Percentiles rank a stretch among this genome's conserved stretches.
These are phyloP conservation scores for Ephydatia muelleri DNA, from an alignment of 37 sponge, comb jelly and placozoan genomes.

Conservation along the genomic window DNA sequence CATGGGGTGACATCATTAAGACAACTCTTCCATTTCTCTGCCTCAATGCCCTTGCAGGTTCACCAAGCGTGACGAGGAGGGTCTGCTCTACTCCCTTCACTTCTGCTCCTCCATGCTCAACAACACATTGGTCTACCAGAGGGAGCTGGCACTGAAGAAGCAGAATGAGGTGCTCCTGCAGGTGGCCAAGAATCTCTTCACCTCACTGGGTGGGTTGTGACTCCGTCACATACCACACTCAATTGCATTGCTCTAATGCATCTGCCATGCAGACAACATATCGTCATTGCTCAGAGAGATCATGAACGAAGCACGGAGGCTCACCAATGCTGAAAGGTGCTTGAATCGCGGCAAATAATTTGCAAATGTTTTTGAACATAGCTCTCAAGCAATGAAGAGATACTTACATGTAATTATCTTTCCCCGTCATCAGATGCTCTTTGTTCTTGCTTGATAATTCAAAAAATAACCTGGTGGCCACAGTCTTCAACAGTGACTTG, in stretches of 20 bases:
- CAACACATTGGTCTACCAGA: slow-evolving; percentile 81
- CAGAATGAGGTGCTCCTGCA: slow-evolving; percentile 61
- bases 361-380: too few relatives aligned
- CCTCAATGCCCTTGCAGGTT: slow-evolving; percentile 33
- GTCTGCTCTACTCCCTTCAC: slow-evolving; percentile 59
- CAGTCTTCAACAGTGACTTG: slow-evolving; percentile 71
- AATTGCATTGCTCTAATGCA: slow-evolving; percentile 14
- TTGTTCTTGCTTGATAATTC: slow-evolving; percentile 73
- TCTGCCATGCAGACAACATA: slow-evolving; percentile 45
- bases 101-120: slow-evolving; percentile 74
- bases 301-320: slow-evolving; percentile 76
- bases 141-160: slow-evolving; percentile 66
- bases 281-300: slow-evolving; percentile 58
- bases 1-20: too few relatives aligned
- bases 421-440: slow-evolving; percentile 64
- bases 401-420: too few relatives aligned
- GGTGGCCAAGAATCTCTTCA: slow-evolving; percentile 62
- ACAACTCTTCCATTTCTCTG: neutral
- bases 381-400: too few relatives aligned
- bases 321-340: slow-evolving; percentile 82
- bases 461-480: slow-evolving; percentile 66
- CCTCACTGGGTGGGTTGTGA: slow-evolving; percentile 37
- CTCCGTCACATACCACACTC: too few relatives aligned
- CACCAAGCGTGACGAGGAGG: slow-evolving; percentile 51
- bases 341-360: too few relatives aligned